Evolutionary conservation across 2,113 vertebrate genomes (phyloP), one percentile per base, ranked within the genome.

Genomic region (Aramus guarauna): DNA sequence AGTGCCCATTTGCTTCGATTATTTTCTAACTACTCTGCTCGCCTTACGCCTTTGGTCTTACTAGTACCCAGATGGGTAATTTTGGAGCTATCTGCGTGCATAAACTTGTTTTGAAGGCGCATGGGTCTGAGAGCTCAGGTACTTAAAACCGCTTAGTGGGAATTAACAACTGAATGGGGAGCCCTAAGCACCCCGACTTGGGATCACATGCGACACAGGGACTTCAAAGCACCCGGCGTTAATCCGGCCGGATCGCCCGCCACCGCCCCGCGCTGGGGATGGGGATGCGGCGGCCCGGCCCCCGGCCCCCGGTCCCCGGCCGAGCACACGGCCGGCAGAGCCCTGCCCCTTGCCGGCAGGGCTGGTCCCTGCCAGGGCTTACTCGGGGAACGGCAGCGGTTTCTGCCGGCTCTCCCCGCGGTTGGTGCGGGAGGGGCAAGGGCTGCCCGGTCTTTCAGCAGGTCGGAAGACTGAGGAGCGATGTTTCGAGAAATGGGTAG

Each of bases 101-200:
- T 85, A 36, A 75, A 34, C 71, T 85, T 90, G 95, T 90, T 96
- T 88, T 88, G 85, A 94, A 90, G 63, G 73, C 41, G 72, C 67
- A 2, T 29, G 74, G 92, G 24, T 66, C 71, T 80, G 88, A 56
- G 41, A 48, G 72, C 60, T 66, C 76, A 41, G 92, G 77, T 90
- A 73, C 95, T 96, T 93, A 56, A 41, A 94, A 91, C 69, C 81
- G 48, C 68, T 96, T 94, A 79, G 85, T 45, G 72, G 22, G 50
- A 66, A 94, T 97, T 96, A 96, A 66, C 95, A 97, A 63, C 14
- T 96, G 92, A 96, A 97, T 91, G 68, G 77, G 47, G 50, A 87
- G 30, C 30, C 68, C 66, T 75, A 32, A 93, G 66, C 73, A 81
- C 79, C 72, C 50, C 78, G 56, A 55, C 19, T 23, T 32, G 30